Evolutionary conservation across 35 echinoderm and acorn worm genomes (phyloP).

Genomic region (Chiridota heheva): DNA sequence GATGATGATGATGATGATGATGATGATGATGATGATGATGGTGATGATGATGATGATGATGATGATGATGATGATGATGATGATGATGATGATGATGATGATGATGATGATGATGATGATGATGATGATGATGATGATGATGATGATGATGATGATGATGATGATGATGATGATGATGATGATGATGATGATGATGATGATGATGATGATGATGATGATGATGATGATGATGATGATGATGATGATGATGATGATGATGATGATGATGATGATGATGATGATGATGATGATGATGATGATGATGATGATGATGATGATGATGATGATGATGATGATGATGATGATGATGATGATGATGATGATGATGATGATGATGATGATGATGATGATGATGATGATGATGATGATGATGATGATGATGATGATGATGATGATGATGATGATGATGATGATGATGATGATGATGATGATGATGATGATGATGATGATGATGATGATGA

Average conservation of each 20-base stretch:
- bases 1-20: slow-evolving; percentile 6
- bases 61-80: slow-evolving; percentile 6
- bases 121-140: slow-evolving; percentile 6
- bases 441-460: slow-evolving; percentile 6
- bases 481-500: slow-evolving; percentile 6
- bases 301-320: slow-evolving; percentile 6
- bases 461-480: slow-evolving; percentile 6
- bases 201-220: slow-evolving; percentile 6
- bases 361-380: slow-evolving; percentile 6
- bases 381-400: slow-evolving; percentile 6
- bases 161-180: slow-evolving; percentile 6
- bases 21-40: slow-evolving; percentile 6
- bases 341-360: slow-evolving; percentile 6
- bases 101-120: slow-evolving; percentile 6
- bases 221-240: slow-evolving; percentile 6
- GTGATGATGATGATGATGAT: slow-evolving; percentile 6
- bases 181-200: slow-evolving; percentile 6
- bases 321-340: slow-evolving; percentile 6
- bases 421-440: slow-evolving; percentile 6
- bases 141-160: slow-evolving; percentile 6
- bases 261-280: slow-evolving; percentile 6
- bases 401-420: slow-evolving; percentile 6
- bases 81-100: slow-evolving; percentile 6
- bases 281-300: slow-evolving; percentile 6
- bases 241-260: slow-evolving; percentile 6